Evolutionary conservation across 64 coral and sea anemone species (phyloP).

Genomic region (Stylophora pistillata): DNA sequence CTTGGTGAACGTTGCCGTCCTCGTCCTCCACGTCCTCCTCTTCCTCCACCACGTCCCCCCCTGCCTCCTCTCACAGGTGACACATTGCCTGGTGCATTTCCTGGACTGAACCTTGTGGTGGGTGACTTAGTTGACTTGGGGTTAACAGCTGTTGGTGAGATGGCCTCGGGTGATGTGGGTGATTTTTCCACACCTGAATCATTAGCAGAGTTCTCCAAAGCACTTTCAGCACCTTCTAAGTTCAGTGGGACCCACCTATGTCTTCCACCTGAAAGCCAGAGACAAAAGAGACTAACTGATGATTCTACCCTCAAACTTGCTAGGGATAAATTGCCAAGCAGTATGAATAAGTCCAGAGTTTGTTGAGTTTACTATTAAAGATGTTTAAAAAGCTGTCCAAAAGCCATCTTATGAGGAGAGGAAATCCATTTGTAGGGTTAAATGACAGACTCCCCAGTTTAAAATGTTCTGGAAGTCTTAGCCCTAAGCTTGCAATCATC

Average conservation of each 20-base stretch:
- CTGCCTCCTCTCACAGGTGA: constrained; percentile 65
- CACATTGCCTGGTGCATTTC: constrained; percentile 29
- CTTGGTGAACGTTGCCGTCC: constrained; percentile 79
- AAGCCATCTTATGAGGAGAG: no score
- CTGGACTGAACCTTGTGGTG: constrained; percentile 64
- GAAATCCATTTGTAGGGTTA: no score
- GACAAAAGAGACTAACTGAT: neutral
- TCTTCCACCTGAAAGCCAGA: constrained; percentile 38
- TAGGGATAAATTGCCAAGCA: neutral
- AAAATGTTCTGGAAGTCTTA: no score
- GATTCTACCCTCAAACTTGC: neutral
- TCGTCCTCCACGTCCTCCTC: constrained; percentile 70
- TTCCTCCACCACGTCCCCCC: constrained; percentile 68
- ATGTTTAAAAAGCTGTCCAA: no score
- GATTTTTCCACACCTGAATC: constrained; percentile 39
- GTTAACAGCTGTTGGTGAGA: constrained; percentile 13
- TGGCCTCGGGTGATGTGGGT: constrained; percentile 68
- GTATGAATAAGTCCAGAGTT: no score
- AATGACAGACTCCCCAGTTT: no score
- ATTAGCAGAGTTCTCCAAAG: constrained; percentile 6
- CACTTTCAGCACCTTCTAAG: constrained; percentile 60
- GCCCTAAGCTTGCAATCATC: no score
- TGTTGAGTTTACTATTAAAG: no score
- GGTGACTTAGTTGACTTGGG: constrained; percentile 73
- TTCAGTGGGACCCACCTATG: constrained; percentile 88